Evolutionary conservation across 2,888 invertebrate species (phyloP).

Genomic region (Escarpia spicata): DNA sequence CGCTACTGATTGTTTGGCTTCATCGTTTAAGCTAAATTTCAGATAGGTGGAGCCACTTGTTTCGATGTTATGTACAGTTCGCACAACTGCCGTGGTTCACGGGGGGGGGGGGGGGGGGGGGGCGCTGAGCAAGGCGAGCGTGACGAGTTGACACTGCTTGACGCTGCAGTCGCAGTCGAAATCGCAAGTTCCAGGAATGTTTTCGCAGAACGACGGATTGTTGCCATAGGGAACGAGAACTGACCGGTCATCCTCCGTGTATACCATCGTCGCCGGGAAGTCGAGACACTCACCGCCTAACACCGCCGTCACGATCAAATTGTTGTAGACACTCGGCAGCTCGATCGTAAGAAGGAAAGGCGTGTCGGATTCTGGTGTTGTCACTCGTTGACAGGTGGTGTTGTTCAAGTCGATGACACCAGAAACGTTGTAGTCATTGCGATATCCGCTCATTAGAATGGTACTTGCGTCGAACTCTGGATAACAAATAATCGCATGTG

Average conservation of each 20-base stretch:
- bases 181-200: background rate
- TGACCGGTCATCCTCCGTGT: no score
- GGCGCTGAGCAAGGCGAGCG: conserved; percentile 21
- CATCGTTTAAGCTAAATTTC: background rate
- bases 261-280: background rate
- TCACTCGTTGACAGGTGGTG: conserved; percentile 20
- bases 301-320: background rate
- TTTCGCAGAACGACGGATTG: background rate
- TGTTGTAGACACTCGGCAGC: background rate
- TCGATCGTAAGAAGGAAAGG: background rate
- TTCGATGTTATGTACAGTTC: conserved; percentile 18
- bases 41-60: background rate
- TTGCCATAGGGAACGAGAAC: no score
- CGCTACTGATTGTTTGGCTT: conserved; percentile 8
- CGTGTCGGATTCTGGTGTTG: background rate
- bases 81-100: conserved; percentile 1
- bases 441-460: conserved; percentile 17
- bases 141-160: conserved; percentile 20
- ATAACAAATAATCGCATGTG: background rate
- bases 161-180: conserved; percentile 23
- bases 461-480: conserved; percentile 19
- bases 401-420: conserved; percentile 22
- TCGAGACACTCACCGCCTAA: background rate
- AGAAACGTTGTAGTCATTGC: conserved; percentile 23
- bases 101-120: no score